These are phyloP conservation scores for Epistrophe eligans DNA, from an alignment of 2,888 invertebrate species.

Conservation along the genomic window DNA sequence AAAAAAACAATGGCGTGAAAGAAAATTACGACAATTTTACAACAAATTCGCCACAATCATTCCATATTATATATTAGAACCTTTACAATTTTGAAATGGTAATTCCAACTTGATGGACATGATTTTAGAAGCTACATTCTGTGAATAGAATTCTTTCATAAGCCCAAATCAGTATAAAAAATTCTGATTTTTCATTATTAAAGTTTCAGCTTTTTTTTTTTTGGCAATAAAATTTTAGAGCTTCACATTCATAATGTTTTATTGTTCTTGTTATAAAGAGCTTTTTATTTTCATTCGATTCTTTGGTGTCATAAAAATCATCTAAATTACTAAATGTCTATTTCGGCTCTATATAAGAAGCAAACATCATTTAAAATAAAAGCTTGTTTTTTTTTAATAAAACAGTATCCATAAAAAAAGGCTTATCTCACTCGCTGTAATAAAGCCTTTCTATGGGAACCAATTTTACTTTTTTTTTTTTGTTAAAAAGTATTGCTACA, in stretches of 20 bases:
- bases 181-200: too few species aligned
- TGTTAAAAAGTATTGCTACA: conserved; percentile 13
- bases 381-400: not conserved
- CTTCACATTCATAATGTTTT: not conserved
- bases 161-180: too few species aligned
- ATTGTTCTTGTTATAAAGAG: not conserved
- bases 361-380: not conserved
- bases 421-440: conserved; percentile 4
- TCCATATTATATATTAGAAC: too few species aligned
- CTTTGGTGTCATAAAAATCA: not conserved
- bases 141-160: too few species aligned
- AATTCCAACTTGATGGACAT: too few species aligned
- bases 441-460: not conserved
- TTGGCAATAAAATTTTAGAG: not conserved
- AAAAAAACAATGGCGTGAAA: too few species aligned
- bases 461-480: not conserved
- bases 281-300: not conserved
- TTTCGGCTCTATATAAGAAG: not conserved
- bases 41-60: too few species aligned
- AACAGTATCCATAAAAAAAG: conserved; percentile 3
- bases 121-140: too few species aligned
- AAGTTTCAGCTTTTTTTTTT: not conserved
- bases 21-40: too few species aligned
- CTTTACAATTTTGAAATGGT: too few species aligned
- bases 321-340: conserved; percentile 1